Base-by-base conservation (phyloP, 2,797 vertebrate genomes). In the Australoheros facetus region DNA sequence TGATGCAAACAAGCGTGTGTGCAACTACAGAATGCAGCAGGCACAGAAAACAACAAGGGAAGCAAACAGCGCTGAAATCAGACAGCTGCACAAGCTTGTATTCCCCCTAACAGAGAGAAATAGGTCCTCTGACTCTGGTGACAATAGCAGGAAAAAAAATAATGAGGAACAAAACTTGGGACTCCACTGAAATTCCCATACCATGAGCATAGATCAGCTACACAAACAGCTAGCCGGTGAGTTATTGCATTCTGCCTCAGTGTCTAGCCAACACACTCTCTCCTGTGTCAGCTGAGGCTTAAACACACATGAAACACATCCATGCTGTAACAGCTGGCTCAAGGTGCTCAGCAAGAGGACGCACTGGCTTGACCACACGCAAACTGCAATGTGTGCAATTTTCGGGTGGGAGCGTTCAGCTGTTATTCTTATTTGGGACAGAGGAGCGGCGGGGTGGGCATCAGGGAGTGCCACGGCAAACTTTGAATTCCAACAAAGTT, bases 241-340 rank as follows among this genome's bases (percentile, higher is more conserved):
- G 30, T 84, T 80, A 77, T 53, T 74, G 75, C 48, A 54, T 82
- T 82, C 21, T 28, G 28, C 42, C 64, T 85, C 55, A 17, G 17
- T 8, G 90, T 92, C 91, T 93, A 93, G 90, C 93, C 89, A 54
- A 8, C 57, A 42, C 71, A 62, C 72, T 80, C 71, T 84, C 70
- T 74, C 77, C 45, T 17, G 72, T 72, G 88, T 90, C 89, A 88
- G 86, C 88, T 81, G 89, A 85, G 79, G 75, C 80, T 79, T 55
- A 78, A 82, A 74, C 75, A 87, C 86, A 87, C 75, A 89, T 79
- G 74, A 88, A 83, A 79, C 75, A 60, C 77, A 84, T 84, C 81
- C 28, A 4, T 45, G 62, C 23, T 53, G 28, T 5, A 85, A 84
- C 88, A 91, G 91, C 86, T 86, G 90, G 91, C 45, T 83, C 70